Conservation (phyloP, 2,113 vertebrate genomes). For the Galbula dea region DNA sequence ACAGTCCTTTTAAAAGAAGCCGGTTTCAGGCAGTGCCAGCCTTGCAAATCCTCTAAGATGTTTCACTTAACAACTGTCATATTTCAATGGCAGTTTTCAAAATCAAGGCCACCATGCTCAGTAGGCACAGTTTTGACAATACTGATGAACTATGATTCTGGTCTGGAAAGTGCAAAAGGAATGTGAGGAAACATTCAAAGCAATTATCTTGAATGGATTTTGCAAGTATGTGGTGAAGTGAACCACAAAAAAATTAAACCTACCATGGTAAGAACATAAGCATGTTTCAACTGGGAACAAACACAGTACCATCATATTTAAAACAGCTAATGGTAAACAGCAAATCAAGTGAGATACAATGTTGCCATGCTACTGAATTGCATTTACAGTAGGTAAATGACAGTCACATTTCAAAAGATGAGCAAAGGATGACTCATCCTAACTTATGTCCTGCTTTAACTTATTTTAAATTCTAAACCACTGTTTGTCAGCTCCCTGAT, state of each 20-base stretch:
- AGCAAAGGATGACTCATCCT: constrained; percentile 42
- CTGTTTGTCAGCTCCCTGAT: constrained; percentile 6
- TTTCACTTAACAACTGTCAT: background rate
- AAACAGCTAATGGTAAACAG: background rate
- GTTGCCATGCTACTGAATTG: background rate
- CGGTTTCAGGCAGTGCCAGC: background rate
- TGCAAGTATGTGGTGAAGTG: background rate
- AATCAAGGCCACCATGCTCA: background rate
- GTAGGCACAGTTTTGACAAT: background rate
- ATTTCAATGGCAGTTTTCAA: background rate
- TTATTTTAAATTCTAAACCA: constrained; percentile 7
- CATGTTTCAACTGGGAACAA: background rate
- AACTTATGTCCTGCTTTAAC: constrained; percentile 22
- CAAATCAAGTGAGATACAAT: background rate
- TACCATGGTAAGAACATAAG: background rate
- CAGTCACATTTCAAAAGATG: constrained; percentile 27
- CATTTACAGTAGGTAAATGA: background rate
- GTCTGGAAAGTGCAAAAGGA: background rate
- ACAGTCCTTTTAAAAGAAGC: background rate
- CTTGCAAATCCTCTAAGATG: background rate
- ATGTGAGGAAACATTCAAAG: background rate
- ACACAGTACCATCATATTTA: background rate
- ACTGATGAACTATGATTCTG: background rate
- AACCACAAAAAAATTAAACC: background rate
- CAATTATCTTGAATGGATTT: background rate